phyloP scores from a whole-genome alignment of 2,113 vertebrate species.

The Nettapus auritus region DNA sequence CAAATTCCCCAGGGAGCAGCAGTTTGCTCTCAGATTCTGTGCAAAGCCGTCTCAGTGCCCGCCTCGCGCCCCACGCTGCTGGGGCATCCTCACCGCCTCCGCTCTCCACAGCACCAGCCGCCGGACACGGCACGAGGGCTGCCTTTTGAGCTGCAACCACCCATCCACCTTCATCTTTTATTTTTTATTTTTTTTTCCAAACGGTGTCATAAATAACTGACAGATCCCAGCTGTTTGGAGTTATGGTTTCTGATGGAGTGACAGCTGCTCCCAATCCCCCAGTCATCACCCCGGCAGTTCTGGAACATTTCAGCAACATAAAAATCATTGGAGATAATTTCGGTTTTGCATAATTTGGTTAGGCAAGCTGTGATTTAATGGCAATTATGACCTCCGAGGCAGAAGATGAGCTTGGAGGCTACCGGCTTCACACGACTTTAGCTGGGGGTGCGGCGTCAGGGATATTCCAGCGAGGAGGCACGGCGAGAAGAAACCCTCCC shows the following conservation, averaged over 20 bases:
- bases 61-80: accelerated
- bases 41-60: neutral
- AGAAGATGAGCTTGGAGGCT: conserved; percentile 59
- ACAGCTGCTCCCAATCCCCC: conserved; percentile 81
- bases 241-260: conserved; percentile 78
- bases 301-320: conserved; percentile 78
- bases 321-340: conserved; percentile 81
- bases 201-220: conserved; percentile 69
- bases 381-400: conserved; percentile 74
- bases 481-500: neutral
- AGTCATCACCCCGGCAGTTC: conserved; percentile 75
- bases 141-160: neutral
- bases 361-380: conserved; percentile 72
- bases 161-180: conserved; percentile 12
- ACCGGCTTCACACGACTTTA: neutral
- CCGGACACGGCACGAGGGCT: neutral
- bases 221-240: conserved; percentile 83
- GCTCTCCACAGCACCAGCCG: neutral
- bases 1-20: neutral
- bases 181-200: neutral
- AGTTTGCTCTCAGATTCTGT: neutral
- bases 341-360: conserved; percentile 80
- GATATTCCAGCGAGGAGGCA: conserved; percentile 25
- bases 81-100: neutral
- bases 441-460: neutral